Conservation (phyloP, 2,888 invertebrate species). For the Tetragnatha montana region DNA sequence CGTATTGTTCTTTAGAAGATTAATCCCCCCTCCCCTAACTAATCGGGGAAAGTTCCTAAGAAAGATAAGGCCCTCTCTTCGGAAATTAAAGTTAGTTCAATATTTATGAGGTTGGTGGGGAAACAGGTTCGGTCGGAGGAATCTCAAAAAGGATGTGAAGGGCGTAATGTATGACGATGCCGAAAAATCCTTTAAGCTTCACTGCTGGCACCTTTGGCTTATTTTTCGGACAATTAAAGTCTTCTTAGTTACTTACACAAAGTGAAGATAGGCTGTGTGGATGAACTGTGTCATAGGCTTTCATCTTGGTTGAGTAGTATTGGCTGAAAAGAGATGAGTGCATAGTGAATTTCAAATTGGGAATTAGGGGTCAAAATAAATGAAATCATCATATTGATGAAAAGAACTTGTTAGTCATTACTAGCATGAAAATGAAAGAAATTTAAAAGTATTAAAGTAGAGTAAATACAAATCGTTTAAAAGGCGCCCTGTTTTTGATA, state of each 20-base stretch:
- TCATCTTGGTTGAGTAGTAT: no score
- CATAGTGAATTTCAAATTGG: no score
- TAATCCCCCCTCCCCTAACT: slow-evolving; percentile 8
- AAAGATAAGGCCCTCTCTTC: slow-evolving; percentile 7
- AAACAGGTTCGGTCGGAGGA: neutral
- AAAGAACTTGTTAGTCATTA: no score
- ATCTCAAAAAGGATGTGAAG: slow-evolving; percentile 12
- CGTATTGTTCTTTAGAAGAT: slow-evolving; percentile 75
- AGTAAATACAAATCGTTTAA: no score
- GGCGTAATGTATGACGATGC: slow-evolving; percentile 1
- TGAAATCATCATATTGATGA: no score
- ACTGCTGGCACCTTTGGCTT: neutral
- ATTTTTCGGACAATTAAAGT: neutral
- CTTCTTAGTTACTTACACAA: neutral
- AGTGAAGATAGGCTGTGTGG: no score
- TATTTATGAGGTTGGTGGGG: slow-evolving; percentile 37
- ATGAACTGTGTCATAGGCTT: no score
- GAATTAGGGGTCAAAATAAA: no score
- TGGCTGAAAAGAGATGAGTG: no score
- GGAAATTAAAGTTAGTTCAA: slow-evolving; percentile 40
- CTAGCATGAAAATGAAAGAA: no score
- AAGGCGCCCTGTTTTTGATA: no score
- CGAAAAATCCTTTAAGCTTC: neutral
- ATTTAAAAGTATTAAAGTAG: no score
- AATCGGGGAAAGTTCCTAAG: slow-evolving; percentile 25